Percentiles rank a stretch among this genome's conserved stretches.
These are phyloP conservation scores for Liposcelis brunnea DNA, from an alignment of 2,888 invertebrate genomes.

Conservation along the genomic window DNA sequence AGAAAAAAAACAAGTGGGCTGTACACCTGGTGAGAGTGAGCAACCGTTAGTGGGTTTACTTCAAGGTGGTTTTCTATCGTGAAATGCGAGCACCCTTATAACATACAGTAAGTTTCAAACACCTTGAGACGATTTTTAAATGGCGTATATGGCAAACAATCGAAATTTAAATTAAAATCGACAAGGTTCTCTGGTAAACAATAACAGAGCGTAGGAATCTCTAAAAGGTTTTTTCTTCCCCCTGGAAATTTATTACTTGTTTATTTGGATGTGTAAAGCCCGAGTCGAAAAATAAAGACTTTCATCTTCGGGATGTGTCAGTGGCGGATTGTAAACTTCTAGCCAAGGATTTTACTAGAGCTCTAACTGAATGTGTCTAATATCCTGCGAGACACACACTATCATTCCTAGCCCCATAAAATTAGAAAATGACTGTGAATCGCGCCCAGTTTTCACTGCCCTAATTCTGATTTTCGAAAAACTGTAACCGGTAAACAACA, in stretches of 20 bases:
- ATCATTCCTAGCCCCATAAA: too few relatives aligned
- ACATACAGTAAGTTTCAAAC: conserved; percentile 11
- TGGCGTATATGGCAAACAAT: conserved; percentile 9
- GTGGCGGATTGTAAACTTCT: too few relatives aligned
- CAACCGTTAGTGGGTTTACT: too few relatives aligned
- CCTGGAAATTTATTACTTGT: conserved; percentile 3
- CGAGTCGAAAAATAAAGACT: not conserved
- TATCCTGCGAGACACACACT: too few relatives aligned
- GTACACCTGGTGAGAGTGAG: not conserved
- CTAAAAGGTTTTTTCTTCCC: not conserved
- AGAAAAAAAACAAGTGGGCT: not conserved
- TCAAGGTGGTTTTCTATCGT: too few relatives aligned
- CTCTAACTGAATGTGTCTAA: too few relatives aligned
- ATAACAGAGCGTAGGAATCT: not conserved
- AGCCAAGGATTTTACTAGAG: too few relatives aligned
- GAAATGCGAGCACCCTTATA: not conserved
- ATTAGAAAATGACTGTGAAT: too few relatives aligned
- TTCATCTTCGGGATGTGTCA: too few relatives aligned
- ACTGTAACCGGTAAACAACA: too few relatives aligned
- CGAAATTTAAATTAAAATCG: conserved; percentile 1
- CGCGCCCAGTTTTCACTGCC: too few relatives aligned
- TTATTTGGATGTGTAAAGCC: not conserved
- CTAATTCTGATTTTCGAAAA: too few relatives aligned
- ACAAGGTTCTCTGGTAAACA: not conserved
- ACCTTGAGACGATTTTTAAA: conserved; percentile 1